These are phyloP conservation scores for Paracentrotus lividus DNA, from an alignment of 53 echinoderm and acorn worm genomes.

Conservation along the genomic window DNA sequence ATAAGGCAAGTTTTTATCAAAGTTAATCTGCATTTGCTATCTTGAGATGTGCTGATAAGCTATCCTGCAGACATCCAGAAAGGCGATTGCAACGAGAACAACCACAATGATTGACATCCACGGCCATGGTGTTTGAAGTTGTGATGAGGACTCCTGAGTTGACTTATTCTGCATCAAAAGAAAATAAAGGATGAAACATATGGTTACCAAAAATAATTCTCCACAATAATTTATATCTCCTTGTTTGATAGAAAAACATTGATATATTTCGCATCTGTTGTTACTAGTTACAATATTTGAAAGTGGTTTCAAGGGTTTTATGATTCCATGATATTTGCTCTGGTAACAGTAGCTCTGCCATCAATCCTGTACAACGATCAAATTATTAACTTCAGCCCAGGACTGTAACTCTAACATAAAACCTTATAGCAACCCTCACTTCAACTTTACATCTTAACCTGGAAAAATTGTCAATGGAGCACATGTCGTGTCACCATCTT, in stretches of 20 bases:
- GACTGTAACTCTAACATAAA: too few species aligned
- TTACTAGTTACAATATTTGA: not conserved
- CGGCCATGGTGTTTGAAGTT: not conserved
- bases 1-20: not conserved
- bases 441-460: too few species aligned
- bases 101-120: conserved; percentile 42
- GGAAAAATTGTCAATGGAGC: too few species aligned
- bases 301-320: not conserved
- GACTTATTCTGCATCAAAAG: conserved; percentile 21
- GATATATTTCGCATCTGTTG: not conserved
- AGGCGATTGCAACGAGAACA: not conserved
- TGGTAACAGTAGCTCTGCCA: too few species aligned
- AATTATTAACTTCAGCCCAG: too few species aligned
- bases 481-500: too few species aligned
- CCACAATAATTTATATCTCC: not conserved
- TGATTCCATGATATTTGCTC: too few species aligned
- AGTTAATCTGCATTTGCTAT: not conserved
- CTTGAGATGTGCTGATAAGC: conserved; percentile 25
- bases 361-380: too few species aligned
- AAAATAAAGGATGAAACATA: not conserved
- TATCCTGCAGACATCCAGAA: conserved; percentile 62
- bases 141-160: not conserved
- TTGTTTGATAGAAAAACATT: not conserved
- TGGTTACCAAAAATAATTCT: not conserved
- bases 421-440: too few species aligned